These are phyloP conservation scores for Zophobas morio DNA, from an alignment of 1,140 invertebrate genomes.

Conservation along the genomic window DNA sequence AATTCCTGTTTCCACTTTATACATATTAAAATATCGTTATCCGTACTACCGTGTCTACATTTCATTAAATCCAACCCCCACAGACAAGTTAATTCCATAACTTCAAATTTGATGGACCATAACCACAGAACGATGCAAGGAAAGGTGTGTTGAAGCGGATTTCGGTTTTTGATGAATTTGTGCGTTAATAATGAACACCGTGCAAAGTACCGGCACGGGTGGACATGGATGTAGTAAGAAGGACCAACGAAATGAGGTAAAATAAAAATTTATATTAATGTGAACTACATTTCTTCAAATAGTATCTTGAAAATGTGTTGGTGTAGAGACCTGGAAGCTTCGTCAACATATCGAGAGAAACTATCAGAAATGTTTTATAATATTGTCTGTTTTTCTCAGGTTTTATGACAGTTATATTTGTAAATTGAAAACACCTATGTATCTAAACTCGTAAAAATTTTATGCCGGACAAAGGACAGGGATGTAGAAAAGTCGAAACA, in stretches of 20 bases:
- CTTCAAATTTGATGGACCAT: slow-evolving; percentile 17
- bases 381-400: too few species aligned
- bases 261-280: slow-evolving; percentile 6
- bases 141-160: slow-evolving; percentile 2
- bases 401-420: too few species aligned
- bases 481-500: too few species aligned
- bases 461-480: too few species aligned
- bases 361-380: too few species aligned
- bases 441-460: too few species aligned
- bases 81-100: slow-evolving; percentile 25
- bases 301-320: too few species aligned
- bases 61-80: slow-evolving; percentile 8
- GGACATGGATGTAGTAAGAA: slow-evolving; percentile 58
- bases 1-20: slow-evolving; percentile 9
- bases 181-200: slow-evolving; percentile 59
- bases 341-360: too few species aligned
- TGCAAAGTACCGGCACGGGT: slow-evolving; percentile 61
- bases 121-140: neutral
- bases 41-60: slow-evolving; percentile 23
- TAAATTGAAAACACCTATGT: too few species aligned
- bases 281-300: too few species aligned
- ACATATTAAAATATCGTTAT: slow-evolving; percentile 33
- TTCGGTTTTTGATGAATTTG: slow-evolving; percentile 46
- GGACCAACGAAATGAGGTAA: slow-evolving; percentile 61
- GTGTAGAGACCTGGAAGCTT: too few species aligned